These are phyloP conservation scores for Hippocampus abdominalis DNA, from an alignment of 2,113 vertebrate species.

Conservation along the genomic window DNA sequence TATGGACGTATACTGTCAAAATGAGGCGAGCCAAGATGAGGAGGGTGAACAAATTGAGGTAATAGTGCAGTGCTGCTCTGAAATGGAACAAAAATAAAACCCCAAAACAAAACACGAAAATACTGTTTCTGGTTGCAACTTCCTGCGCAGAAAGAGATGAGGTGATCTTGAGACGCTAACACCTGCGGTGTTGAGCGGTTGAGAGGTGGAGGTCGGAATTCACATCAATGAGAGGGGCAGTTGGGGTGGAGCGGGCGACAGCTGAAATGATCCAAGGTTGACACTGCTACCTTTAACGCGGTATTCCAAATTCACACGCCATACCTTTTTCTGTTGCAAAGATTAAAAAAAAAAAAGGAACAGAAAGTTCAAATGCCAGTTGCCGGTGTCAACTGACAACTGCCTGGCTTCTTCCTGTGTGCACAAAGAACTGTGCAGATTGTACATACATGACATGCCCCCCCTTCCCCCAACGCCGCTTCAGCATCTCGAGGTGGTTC, in stretches of 20 bases:
- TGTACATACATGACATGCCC: constrained; percentile 27
- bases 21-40: constrained; percentile 1
- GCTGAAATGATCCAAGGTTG: background rate
- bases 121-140: constrained; percentile 67
- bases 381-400: constrained; percentile 7
- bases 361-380: constrained; percentile 5
- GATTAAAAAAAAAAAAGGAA: background rate
- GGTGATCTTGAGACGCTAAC: constrained; percentile 38
- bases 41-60: constrained; percentile 9
- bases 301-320: background rate
- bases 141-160: constrained; percentile 59
- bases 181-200: constrained; percentile 6
- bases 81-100: constrained; percentile 26
- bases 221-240: constrained; percentile 30
- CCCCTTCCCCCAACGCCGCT: background rate
- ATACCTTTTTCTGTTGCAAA: background rate
- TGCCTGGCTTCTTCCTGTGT: constrained; percentile 19
- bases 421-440: constrained; percentile 22
- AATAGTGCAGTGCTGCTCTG: constrained; percentile 45
- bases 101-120: constrained; percentile 47
- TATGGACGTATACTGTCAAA: constrained; percentile 4
- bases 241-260: background rate
- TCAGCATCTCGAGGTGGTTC: background rate
- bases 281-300: background rate
- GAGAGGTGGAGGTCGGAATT: constrained; percentile 26